Evolutionary conservation across 2,888 invertebrate species (phyloP).

Genomic region (Lissonota sp.): DNA sequence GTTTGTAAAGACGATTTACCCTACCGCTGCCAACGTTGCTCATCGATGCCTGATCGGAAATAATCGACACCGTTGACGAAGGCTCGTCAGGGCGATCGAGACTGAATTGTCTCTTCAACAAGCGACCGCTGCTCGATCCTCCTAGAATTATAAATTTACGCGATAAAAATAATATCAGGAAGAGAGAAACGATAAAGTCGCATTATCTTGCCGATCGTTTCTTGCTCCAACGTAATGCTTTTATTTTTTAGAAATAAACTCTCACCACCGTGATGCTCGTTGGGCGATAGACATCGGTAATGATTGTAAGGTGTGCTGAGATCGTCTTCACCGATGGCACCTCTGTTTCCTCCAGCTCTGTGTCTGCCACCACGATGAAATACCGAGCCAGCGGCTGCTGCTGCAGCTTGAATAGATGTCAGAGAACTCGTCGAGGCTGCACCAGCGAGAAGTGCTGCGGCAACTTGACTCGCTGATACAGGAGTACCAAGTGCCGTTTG

Average conservation of each 20-base stretch:
- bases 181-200: no score
- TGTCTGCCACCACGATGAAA: slow-evolving; percentile 75
- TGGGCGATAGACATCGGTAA: slow-evolving; percentile 89
- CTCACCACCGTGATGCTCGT: slow-evolving; percentile 83
- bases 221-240: no score
- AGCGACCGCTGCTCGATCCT: slow-evolving; percentile 78
- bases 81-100: slow-evolving; percentile 88
- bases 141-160: no score
- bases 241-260: slow-evolving; percentile 45
- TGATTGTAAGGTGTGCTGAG: slow-evolving; percentile 91
- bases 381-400: neutral
- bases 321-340: slow-evolving; percentile 86
- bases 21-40: no score
- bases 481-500: slow-evolving; percentile 83
- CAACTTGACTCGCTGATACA: slow-evolving; percentile 85
- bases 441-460: slow-evolving; percentile 85
- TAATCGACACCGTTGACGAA: slow-evolving; percentile 69
- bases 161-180: no score
- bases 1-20: slow-evolving; percentile 85
- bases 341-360: slow-evolving; percentile 67
- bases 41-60: slow-evolving; percentile 46
- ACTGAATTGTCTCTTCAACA: slow-evolving; percentile 89
- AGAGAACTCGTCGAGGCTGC: slow-evolving; percentile 84
- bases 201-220: no score
- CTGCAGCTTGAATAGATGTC: slow-evolving; percentile 72